Percentiles rank a stretch among this genome's conserved stretches.
phyloP scores from a whole-genome alignment of 1,140 invertebrate species.

The Oedothorax gibbosus region DNA sequence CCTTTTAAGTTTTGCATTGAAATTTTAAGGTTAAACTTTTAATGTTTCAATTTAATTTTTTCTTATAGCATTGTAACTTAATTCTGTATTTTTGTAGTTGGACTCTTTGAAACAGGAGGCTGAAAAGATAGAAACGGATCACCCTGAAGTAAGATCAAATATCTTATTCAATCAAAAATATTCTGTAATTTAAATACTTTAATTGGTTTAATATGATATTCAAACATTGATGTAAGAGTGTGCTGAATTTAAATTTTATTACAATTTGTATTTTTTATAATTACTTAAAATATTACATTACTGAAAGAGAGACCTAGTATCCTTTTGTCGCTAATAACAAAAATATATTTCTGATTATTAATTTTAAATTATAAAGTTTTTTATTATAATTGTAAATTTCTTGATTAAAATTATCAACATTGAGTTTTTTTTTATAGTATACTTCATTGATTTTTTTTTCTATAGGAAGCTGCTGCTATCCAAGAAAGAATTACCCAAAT shows the following conservation, averaged over 20 bases:
- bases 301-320: no score
- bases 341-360: no score
- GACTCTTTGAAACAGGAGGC: conserved; percentile 94
- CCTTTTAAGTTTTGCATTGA: not conserved
- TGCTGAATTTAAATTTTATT: no score
- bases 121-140: conserved; percentile 87
- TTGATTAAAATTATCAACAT: no score
- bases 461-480: conserved; percentile 86
- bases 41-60: not conserved
- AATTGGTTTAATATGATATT: not conserved
- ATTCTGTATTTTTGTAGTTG: conserved; percentile 69
- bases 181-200: not conserved
- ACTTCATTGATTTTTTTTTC: conserved; percentile 5
- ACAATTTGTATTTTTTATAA: no score
- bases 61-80: not conserved
- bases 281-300: no score
- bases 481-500: conserved; percentile 92
- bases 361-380: no score
- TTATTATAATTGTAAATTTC: no score
- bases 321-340: no score
- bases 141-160: conserved; percentile 78
- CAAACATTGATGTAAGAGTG: no score
- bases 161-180: not conserved
- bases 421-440: no score
- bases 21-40: not conserved